phyloP scores from a whole-genome alignment of 2,888 invertebrate genomes.

The Pollenia angustigena region DNA sequence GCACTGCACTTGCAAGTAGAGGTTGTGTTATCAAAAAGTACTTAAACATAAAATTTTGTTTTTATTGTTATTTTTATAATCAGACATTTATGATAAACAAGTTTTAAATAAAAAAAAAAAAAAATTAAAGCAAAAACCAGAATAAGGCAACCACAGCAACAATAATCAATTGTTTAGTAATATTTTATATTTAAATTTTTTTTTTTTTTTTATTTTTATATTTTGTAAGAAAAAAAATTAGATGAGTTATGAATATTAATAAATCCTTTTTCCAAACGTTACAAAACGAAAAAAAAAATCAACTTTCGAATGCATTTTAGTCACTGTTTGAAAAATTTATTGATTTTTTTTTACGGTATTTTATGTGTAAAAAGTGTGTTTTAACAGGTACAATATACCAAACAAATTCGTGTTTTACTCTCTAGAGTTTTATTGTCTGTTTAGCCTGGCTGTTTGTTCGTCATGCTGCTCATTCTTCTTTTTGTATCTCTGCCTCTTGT shows the following conservation, averaged over 20 bases:
- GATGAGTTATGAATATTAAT: slow-evolving; percentile 53
- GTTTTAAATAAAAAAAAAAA: slow-evolving; percentile 18
- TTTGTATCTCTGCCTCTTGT: background rate
- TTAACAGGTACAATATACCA: slow-evolving; percentile 35
- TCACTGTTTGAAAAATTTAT: slow-evolving; percentile 54
- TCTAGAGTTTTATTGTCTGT: slow-evolving; percentile 15
- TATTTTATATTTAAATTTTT: background rate
- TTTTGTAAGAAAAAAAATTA: slow-evolving; percentile 1
- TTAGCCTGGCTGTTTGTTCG: background rate
- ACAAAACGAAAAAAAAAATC: background rate
- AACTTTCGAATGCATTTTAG: slow-evolving; percentile 64
- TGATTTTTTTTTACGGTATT: slow-evolving; percentile 43
- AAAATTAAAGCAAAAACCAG: slow-evolving; percentile 7
- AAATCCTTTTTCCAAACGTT: slow-evolving; percentile 32
- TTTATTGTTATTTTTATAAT: slow-evolving; percentile 33
- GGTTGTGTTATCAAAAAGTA: slow-evolving; percentile 29
- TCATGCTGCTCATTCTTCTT: background rate
- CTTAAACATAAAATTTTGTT: background rate
- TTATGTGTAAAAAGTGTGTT: slow-evolving; percentile 52
- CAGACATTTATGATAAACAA: slow-evolving; percentile 47
- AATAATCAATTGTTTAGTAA: slow-evolving; percentile 16
- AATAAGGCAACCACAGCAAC: slow-evolving; percentile 11
- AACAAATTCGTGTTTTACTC: slow-evolving; percentile 10
- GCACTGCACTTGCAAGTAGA: slow-evolving; percentile 1
- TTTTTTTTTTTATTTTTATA: background rate